Percentiles rank a stretch among this genome's conserved stretches.
phyloP scores from a whole-genome alignment of 2,113 vertebrate genomes.

The Orycteropus afer region DNA sequence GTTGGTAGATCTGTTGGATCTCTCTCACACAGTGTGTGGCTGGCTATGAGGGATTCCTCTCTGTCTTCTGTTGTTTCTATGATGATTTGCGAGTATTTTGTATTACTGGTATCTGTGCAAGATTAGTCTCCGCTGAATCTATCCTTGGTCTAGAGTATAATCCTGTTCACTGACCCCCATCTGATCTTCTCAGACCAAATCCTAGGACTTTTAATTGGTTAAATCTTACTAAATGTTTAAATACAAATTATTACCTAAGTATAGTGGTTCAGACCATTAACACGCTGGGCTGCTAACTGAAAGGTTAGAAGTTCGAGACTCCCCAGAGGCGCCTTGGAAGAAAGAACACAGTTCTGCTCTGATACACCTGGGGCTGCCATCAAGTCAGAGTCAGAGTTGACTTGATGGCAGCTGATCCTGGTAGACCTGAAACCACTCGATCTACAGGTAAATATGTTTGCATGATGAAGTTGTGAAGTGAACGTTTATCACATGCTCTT shows the following conservation, averaged over 20 bases:
- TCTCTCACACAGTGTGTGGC: too few species aligned
- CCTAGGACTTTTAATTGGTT: background rate
- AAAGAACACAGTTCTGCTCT: background rate
- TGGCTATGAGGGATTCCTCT: too few species aligned
- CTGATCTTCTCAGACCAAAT: too few species aligned
- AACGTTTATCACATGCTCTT: background rate
- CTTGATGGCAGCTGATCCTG: background rate
- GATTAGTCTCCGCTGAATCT: too few species aligned
- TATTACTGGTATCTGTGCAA: too few species aligned
- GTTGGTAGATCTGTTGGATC: too few species aligned
- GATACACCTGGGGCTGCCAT: background rate
- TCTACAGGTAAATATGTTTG: background rate
- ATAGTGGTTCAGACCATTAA: background rate
- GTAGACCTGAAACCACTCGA: background rate
- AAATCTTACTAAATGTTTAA: conserved; percentile 43
- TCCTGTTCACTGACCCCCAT: too few species aligned
- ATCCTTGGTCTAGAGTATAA: too few species aligned
- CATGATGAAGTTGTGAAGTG: background rate
- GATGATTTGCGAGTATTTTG: too few species aligned
- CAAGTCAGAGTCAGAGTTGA: background rate
- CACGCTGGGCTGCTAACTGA: background rate
- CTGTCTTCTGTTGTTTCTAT: too few species aligned
- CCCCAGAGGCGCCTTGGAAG: background rate
- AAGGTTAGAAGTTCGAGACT: background rate
- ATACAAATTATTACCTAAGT: conserved; percentile 17